These are phyloP conservation scores for Tiliacea aurago DNA, from an alignment of 2,888 invertebrate genomes.

Conservation along the genomic window DNA sequence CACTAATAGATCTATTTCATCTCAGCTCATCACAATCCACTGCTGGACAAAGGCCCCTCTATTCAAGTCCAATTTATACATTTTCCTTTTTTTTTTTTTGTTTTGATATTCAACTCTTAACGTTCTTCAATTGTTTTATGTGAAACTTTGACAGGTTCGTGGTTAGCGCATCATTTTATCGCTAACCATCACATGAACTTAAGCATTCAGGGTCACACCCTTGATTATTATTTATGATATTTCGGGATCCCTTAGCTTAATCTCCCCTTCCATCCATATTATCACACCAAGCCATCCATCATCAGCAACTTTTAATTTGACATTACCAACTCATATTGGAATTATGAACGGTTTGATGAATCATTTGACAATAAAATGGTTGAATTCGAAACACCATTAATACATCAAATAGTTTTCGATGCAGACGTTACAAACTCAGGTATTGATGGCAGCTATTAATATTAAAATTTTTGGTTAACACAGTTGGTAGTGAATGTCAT, in stretches of 20 bases:
- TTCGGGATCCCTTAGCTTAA: slow-evolving; percentile 34
- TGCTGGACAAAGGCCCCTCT: not conserved
- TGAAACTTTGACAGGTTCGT: not conserved
- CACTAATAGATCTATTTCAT: not conserved
- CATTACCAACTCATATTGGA: slow-evolving; percentile 33
- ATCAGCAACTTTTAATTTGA: slow-evolving; percentile 42
- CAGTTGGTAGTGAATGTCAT: slow-evolving; percentile 18
- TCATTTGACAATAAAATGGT: slow-evolving; percentile 34
- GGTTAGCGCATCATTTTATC: not conserved
- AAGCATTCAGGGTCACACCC: slow-evolving; percentile 25
- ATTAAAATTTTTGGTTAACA: slow-evolving; percentile 58
- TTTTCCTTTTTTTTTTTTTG: not conserved
- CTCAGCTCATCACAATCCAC: not conserved
- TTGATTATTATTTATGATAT: slow-evolving; percentile 45
- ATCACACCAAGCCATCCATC: slow-evolving; percentile 29
- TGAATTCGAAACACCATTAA: slow-evolving; percentile 51
- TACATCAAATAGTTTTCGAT: slow-evolving; percentile 54
- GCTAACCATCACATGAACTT: slow-evolving; percentile 4
- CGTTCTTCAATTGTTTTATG: not conserved
- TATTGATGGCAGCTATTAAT: slow-evolving; percentile 61
- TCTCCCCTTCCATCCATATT: slow-evolving; percentile 20
- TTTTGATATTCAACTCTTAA: not conserved
- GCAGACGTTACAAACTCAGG: slow-evolving; percentile 35
- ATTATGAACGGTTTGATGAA: slow-evolving; percentile 32
- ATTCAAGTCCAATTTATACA: not conserved